phyloP scores from a whole-genome alignment of 1,140 invertebrate species.

The Gonatopus flavifemur region DNA sequence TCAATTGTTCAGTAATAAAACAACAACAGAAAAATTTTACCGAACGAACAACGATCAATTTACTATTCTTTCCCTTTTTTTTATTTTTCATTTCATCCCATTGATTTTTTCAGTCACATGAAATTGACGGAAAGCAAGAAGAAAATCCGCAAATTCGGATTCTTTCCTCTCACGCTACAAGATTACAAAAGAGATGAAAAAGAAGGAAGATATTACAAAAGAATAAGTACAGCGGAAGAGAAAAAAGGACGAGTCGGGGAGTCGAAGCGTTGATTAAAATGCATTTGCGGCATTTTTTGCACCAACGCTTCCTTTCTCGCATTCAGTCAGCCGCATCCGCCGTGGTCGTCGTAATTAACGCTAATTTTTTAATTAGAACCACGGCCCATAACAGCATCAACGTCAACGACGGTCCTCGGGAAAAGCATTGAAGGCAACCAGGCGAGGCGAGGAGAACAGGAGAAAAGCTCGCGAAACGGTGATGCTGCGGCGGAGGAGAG shows the following conservation, averaged over 20 bases:
- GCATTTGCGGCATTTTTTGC: slow-evolving; percentile 29
- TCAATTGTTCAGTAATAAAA: too few species aligned
- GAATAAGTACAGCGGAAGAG: neutral
- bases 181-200: neutral
- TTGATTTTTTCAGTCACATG: too few species aligned
- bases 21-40: too few species aligned
- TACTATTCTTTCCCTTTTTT: too few species aligned
- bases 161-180: too few species aligned
- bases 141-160: neutral
- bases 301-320: slow-evolving; percentile 16
- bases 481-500: neutral
- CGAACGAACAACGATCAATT: too few species aligned
- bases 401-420: slow-evolving; percentile 8
- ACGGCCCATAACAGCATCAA: slow-evolving; percentile 19
- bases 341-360: slow-evolving; percentile 33
- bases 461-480: neutral
- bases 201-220: neutral
- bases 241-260: neutral
- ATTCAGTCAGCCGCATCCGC: neutral
- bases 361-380: slow-evolving; percentile 43
- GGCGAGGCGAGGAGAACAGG: neutral
- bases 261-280: slow-evolving; percentile 33
- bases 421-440: neutral
- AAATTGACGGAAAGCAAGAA: neutral
- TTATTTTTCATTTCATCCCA: too few species aligned